phyloP scores from a whole-genome alignment of 2,888 invertebrate genomes.

The Trissonchulus latispiculum region DNA sequence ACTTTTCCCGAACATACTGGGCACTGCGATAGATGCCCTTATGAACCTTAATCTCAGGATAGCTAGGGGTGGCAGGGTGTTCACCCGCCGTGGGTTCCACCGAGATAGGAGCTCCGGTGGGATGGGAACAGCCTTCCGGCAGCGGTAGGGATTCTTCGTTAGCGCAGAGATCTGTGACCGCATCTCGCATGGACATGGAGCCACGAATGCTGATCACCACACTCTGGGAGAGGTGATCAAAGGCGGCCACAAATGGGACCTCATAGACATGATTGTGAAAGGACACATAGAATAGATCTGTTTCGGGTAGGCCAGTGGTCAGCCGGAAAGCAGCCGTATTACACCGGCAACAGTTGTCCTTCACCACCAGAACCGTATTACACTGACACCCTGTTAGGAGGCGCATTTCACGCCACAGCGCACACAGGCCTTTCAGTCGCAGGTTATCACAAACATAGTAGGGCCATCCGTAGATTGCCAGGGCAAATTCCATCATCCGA shows the following conservation, averaged over 20 bases:
- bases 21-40: slow-evolving; percentile 76
- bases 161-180: slow-evolving; percentile 52
- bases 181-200: slow-evolving; percentile 70
- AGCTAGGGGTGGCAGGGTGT: neutral
- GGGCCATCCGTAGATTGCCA: slow-evolving; percentile 79
- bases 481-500: slow-evolving; percentile 67
- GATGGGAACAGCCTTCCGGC: neutral
- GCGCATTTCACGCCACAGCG: slow-evolving; percentile 56
- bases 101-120: neutral
- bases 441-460: slow-evolving; percentile 67
- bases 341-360: slow-evolving; percentile 77
- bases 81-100: neutral
- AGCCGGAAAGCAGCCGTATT: slow-evolving; percentile 71
- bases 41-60: slow-evolving; percentile 55
- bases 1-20: slow-evolving; percentile 45
- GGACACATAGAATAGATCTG: slow-evolving; percentile 72
- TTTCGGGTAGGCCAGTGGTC: slow-evolving; percentile 61
- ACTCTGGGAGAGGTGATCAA: neutral
- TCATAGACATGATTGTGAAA: slow-evolving; percentile 61
- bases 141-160: slow-evolving; percentile 16
- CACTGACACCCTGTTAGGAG: neutral
- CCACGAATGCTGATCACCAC: slow-evolving; percentile 69
- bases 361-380: slow-evolving; percentile 1
- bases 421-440: slow-evolving; percentile 60
- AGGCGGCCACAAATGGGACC: slow-evolving; percentile 10